Percentiles rank a stretch among this genome's conserved stretches.
Conservation (phyloP, 2,888 invertebrate genomes). For the Drosophila phalerata region DNA sequence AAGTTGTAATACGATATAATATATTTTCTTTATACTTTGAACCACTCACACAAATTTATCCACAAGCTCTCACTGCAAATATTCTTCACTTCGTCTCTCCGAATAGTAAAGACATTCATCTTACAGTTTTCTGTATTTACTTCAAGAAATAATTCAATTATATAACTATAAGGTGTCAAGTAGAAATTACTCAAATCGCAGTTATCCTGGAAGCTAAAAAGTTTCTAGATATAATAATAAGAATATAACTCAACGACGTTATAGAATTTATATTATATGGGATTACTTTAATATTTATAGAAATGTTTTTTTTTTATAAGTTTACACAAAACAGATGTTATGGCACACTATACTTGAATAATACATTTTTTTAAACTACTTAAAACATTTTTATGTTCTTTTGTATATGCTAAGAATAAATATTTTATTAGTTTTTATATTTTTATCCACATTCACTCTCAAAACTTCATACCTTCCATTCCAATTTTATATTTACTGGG, state of each 20-base stretch:
- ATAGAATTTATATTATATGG: no score
- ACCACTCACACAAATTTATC: not conserved
- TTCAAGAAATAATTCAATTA: not conserved
- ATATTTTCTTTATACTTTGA: not conserved
- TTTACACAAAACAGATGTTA: no score
- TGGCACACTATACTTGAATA: no score
- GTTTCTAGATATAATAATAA: no score
- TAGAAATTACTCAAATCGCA: not conserved
- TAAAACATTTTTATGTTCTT: not conserved
- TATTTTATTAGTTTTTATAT: not conserved
- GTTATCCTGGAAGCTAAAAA: not conserved
- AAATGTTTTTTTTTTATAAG: no score
- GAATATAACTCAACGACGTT: no score
- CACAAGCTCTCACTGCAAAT: not conserved
- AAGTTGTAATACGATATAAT: not conserved
- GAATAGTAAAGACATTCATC: not conserved
- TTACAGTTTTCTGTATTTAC: not conserved
- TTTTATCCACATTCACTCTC: not conserved
- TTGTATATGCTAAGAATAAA: not conserved
- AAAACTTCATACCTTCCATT: no score
- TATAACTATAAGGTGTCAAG: not conserved
- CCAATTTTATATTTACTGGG: not conserved
- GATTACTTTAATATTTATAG: no score
- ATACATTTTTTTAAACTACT: not conserved
- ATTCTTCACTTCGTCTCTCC: not conserved